Evolutionary conservation across 2,797 vertebrate genomes (phyloP), one percentile per base, ranked within the genome.

Genomic region (Macropodus opercularis): DNA sequence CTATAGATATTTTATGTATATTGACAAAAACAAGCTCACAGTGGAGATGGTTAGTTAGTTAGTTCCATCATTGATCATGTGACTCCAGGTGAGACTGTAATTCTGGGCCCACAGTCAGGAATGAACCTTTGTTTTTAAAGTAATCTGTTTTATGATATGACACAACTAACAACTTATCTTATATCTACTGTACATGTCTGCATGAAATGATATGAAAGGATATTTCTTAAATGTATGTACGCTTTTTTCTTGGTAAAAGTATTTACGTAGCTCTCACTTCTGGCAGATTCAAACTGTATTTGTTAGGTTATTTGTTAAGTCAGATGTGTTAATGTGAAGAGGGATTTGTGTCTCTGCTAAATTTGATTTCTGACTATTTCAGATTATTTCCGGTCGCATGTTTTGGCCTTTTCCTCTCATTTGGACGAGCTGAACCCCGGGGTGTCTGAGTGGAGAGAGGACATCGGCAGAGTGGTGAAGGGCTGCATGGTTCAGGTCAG

Each of bases 351-450:
- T 12, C 43, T 48, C 10, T 9, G 4, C 49, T 63, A 3, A 63
- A 32, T 22, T 22, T 8, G 10, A 48, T 63, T 49, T 69, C 18
- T 72, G 19, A 44, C 42, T 79, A 60, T 91, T 85, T 40, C 91
- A 98, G 96, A 97, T 87, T 92, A 94, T 86, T 98, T 96, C 84
- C 90, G 87, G 42, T 97, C 95, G 18, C 86, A 96, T 38, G 80
- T 94, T 44, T 85, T 97, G 62, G 93, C 92, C 0, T 98, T 98
- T 81, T 96, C 95, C 49, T 93, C 95, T 0, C 95, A 96, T 81
- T 83, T 97, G 79, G 95, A 98, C 6, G 94, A 95, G 51, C 87
- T 94, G 81, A 98, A 98, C 69, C 96, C 96, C 0, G 94, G 94
- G 68, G 93, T 98, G 75, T 88, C 94, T 0, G 96, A 98, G 72